Conservation (phyloP, 2,888 invertebrate species). For the Lochmaea crataegi region DNA sequence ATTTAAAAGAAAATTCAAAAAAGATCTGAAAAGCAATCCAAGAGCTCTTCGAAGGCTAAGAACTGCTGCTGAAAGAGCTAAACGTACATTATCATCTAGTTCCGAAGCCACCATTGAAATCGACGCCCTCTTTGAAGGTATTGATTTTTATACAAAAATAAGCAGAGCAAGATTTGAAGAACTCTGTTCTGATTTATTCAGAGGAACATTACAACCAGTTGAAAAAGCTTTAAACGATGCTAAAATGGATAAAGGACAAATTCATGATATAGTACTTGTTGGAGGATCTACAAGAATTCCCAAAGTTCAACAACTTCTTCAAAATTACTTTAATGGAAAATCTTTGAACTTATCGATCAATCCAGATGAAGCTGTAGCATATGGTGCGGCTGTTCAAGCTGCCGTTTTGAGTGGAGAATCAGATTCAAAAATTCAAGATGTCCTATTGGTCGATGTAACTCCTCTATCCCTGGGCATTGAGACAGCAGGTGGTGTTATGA, state of each 20-base stretch:
- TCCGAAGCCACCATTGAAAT: conserved; percentile 82
- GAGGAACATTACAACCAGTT: conserved; percentile 74
- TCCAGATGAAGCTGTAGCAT: conserved; percentile 62
- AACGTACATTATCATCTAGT: conserved; percentile 81
- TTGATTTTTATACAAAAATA: conserved; percentile 79
- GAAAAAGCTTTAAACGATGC: conserved; percentile 83
- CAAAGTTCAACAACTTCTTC: conserved; percentile 79
- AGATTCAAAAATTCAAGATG: conserved; percentile 79
- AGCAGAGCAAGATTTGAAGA: conserved; percentile 83
- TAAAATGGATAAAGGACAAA: conserved; percentile 78
- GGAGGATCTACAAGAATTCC: conserved; percentile 86
- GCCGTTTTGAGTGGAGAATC: conserved; percentile 63
- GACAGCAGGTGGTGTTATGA: conserved; percentile 84
- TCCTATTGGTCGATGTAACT: conserved; percentile 76
- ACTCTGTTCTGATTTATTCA: conserved; percentile 77
- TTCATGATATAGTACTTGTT: conserved; percentile 84
- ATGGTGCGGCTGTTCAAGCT: conserved; percentile 62
- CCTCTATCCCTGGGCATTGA: conserved; percentile 80
- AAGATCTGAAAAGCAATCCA: conserved; percentile 72
- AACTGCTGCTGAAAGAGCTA: conserved; percentile 84
- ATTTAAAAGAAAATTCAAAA: conserved; percentile 78
- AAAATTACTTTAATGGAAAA: conserved; percentile 78
- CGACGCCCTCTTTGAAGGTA: conserved; percentile 79
- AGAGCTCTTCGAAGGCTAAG: conserved; percentile 77
- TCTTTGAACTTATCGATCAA: conserved; percentile 60